phyloP scores from a whole-genome alignment of 2,888 invertebrate genomes.

The Thymelicus acteon region DNA sequence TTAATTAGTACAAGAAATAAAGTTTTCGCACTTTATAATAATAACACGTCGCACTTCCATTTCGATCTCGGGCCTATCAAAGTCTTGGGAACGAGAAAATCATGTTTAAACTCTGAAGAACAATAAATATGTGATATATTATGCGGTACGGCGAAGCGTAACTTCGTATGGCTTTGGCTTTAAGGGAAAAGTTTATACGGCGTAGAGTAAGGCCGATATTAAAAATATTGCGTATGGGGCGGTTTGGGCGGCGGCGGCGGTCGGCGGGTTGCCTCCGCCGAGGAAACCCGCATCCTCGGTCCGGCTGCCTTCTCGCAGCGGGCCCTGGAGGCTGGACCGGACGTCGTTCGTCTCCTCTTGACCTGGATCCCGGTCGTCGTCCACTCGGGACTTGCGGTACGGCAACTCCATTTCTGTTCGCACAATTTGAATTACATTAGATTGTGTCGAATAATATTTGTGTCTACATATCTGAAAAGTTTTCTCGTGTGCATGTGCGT shows the following conservation, averaged over 20 bases:
- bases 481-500: too few relatives aligned
- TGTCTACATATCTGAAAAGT: too few relatives aligned
- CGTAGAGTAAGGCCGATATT: conserved; percentile 67
- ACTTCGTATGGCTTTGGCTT: conserved; percentile 67
- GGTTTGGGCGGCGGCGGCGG: conserved; percentile 52
- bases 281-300: conserved; percentile 76
- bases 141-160: conserved; percentile 48
- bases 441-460: too few relatives aligned
- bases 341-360: conserved; percentile 80
- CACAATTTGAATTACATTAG: neutral
- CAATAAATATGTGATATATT: conserved; percentile 53
- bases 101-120: conserved; percentile 54
- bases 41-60: conserved; percentile 29
- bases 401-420: conserved; percentile 86
- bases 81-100: conserved; percentile 48
- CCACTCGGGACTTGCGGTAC: conserved; percentile 79
- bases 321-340: conserved; percentile 87
- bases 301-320: conserved; percentile 85
- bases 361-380: conserved; percentile 70
- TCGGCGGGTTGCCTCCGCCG: conserved; percentile 65
- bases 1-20: conserved; percentile 28
- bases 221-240: conserved; percentile 64
- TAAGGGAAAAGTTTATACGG: conserved; percentile 68
- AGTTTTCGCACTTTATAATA: conserved; percentile 19
- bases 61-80: conserved; percentile 30